These are phyloP conservation scores for Nixonia krombeini DNA, from an alignment of 1,140 invertebrate genomes.

Conservation along the genomic window DNA sequence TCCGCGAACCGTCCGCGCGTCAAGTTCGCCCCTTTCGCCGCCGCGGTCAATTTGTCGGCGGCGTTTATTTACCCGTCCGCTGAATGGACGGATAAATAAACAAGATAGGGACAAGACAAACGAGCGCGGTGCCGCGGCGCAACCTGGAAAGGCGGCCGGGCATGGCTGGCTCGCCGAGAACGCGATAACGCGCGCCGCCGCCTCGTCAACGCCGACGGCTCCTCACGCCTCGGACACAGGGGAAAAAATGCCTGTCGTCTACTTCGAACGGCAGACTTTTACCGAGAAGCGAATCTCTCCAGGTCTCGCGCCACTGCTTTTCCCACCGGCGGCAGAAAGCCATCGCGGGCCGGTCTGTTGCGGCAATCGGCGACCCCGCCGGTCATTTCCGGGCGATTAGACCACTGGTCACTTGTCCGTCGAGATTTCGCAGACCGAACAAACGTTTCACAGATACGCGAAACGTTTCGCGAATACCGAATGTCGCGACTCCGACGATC, in stretches of 20 bases:
- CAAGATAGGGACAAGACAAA: conserved; percentile 23
- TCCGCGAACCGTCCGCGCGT: not conserved
- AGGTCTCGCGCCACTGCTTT: not conserved
- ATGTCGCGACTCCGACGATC: no score
- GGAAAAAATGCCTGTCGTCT: no score
- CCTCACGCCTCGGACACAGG: not conserved
- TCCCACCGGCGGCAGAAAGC: not conserved
- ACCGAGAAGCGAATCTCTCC: not conserved
- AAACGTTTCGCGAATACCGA: no score
- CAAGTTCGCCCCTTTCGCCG: conserved; percentile 7
- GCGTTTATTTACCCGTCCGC: conserved; percentile 36
- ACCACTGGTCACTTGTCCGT: not conserved
- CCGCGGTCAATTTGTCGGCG: not conserved
- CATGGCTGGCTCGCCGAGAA: not conserved
- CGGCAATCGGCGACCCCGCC: not conserved
- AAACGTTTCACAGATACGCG: conserved; percentile 7
- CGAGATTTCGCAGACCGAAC: not conserved
- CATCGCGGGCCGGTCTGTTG: not conserved
- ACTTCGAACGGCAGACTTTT: no score
- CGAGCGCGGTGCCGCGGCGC: conserved; percentile 8
- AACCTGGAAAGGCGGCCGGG: conserved; percentile 17
- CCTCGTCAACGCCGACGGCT: not conserved
- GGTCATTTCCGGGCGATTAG: not conserved
- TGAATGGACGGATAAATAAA: conserved; percentile 24
- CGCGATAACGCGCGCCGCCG: not conserved